Evolutionary conservation across 1,140 invertebrate species (phyloP).

Genomic region (Trachelipus rathkii): DNA sequence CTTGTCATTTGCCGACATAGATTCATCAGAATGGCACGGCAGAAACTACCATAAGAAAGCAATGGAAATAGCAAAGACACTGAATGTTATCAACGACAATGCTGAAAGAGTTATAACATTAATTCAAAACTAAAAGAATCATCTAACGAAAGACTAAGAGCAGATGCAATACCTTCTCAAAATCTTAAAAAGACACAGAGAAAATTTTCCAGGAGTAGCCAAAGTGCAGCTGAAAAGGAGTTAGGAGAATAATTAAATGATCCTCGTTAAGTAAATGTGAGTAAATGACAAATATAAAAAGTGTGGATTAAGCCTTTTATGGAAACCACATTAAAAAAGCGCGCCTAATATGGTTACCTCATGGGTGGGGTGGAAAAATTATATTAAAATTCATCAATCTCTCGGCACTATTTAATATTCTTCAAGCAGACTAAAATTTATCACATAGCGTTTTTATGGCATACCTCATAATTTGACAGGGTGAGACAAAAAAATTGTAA

Average conservation of each 20-base stretch:
- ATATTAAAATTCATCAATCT: not conserved
- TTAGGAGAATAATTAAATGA: not conserved
- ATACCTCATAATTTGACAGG: not conserved
- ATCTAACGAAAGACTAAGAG: not conserved
- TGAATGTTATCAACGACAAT: conserved; percentile 5
- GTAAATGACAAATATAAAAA: not conserved
- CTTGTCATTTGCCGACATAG: not conserved
- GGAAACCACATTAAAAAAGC: conserved; percentile 3
- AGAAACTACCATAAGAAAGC: not conserved
- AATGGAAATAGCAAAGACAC: not conserved
- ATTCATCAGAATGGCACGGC: not conserved
- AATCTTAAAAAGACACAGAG: not conserved
- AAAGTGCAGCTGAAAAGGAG: not conserved
- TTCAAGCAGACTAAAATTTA: not conserved
- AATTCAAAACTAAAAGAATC: not conserved
- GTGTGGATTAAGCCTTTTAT: not conserved
- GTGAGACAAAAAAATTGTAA: not conserved
- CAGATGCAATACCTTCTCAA: not conserved
- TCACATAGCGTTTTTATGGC: not conserved
- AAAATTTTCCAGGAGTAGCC: not conserved
- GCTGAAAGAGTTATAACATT: not conserved
- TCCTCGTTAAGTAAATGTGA: no score
- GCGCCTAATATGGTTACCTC: conserved; percentile 1
- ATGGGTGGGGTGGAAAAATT: not conserved
- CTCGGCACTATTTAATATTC: not conserved